These are phyloP conservation scores for Pissodes strobi DNA, from an alignment of 1,140 invertebrate genomes.

Conservation along the genomic window DNA sequence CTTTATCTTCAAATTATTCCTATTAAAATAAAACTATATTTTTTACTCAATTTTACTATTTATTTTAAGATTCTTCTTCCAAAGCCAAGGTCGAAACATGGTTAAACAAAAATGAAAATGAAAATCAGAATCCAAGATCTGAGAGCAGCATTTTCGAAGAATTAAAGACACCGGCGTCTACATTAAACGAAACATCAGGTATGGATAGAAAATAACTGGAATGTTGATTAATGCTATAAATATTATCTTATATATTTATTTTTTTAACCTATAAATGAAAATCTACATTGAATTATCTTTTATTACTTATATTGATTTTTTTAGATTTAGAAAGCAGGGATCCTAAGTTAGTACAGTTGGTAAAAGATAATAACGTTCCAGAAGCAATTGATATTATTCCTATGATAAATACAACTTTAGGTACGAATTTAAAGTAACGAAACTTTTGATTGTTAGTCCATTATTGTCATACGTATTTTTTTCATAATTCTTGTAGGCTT, in stretches of 20 bases:
- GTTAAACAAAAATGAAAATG: constrained; percentile 5
- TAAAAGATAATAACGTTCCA: not conserved
- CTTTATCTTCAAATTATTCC: constrained; percentile 3
- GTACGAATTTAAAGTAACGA: constrained; percentile 1
- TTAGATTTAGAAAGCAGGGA: no score
- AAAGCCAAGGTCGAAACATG: constrained; percentile 6
- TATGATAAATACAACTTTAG: constrained; percentile 10
- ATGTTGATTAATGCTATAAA: not conserved
- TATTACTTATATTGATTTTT: no score
- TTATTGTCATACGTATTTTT: no score
- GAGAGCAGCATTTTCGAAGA: not conserved
- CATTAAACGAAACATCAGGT: no score
- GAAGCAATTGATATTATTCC: constrained; percentile 10
- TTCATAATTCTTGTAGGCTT: constrained; percentile 6
- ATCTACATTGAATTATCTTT: no score
- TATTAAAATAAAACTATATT: not conserved
- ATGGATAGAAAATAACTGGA: no score
- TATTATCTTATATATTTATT: no score
- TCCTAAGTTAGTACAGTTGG: constrained; percentile 8
- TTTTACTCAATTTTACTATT: constrained; percentile 5
- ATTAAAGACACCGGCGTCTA: constrained; percentile 1
- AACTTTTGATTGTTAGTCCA: constrained; percentile 1
- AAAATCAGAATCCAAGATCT: constrained; percentile 5
- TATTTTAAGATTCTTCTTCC: constrained; percentile 13
- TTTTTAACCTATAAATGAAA: no score